phyloP scores from a whole-genome alignment of 2,888 invertebrate species.

The Trichacis sp. region DNA sequence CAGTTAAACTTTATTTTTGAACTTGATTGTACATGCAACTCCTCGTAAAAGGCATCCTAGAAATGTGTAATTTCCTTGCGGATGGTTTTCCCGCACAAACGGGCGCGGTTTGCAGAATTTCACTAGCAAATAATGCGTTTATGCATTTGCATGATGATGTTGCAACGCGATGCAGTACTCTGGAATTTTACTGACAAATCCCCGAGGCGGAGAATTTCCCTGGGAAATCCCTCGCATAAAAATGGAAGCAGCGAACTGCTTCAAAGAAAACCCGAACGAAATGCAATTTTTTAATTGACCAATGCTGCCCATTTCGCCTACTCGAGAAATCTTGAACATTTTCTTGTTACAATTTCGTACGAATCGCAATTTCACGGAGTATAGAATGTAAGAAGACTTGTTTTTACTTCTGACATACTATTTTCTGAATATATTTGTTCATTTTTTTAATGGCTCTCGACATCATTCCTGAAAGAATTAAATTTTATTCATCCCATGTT shows the following conservation, averaged over 20 bases:
- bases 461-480: too few species aligned
- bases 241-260: background rate
- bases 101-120: slow-evolving; percentile 32
- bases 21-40: too few species aligned
- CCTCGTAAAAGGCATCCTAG: too few species aligned
- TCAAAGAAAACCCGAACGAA: background rate
- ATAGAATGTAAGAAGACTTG: too few species aligned
- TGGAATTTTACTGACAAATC: slow-evolving; percentile 17
- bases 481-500: too few species aligned
- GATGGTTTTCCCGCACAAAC: slow-evolving; percentile 45
- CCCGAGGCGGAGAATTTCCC: slow-evolving; percentile 2
- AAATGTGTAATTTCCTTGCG: slow-evolving; percentile 55
- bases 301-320: background rate
- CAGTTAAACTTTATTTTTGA: too few species aligned
- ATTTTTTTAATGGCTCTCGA: too few species aligned
- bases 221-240: background rate
- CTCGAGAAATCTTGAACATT: background rate
- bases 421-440: too few species aligned
- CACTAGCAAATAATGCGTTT: slow-evolving; percentile 56
- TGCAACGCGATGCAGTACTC: slow-evolving; percentile 38
- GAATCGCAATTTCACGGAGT: too few species aligned
- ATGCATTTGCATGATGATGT: slow-evolving; percentile 54
- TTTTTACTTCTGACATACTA: too few species aligned
- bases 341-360: too few species aligned
- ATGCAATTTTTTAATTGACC: background rate